Evolutionary conservation across 2,113 vertebrate genomes (phyloP).

Genomic region (Mastomys coucha): DNA sequence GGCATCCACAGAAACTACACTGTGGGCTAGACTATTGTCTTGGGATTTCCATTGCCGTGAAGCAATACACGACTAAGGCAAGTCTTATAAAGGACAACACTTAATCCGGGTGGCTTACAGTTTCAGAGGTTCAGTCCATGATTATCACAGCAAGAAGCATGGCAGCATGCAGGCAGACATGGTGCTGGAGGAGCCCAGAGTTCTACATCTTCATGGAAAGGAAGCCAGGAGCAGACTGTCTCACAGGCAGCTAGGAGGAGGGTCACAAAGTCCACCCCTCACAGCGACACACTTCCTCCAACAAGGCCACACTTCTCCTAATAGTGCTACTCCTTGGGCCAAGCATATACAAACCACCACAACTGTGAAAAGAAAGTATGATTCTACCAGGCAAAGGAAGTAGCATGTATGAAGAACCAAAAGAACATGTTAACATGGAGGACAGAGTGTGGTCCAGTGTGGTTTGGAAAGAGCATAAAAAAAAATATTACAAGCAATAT

Average conservation of each 20-base stretch:
- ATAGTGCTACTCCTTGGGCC: too few relatives aligned
- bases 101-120: background rate
- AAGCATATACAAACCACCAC: too few relatives aligned
- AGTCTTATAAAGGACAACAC: background rate
- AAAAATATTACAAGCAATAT: background rate
- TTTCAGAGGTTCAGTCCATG: background rate
- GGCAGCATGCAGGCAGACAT: background rate
- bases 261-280: too few relatives aligned
- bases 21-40: background rate
- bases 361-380: background rate
- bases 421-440: background rate
- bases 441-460: background rate
- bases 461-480: background rate
- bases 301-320: too few relatives aligned
- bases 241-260: too few relatives aligned
- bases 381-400: slow-evolving; percentile 20
- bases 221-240: too few relatives aligned
- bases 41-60: too few relatives aligned
- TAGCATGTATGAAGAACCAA: background rate
- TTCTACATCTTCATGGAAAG: too few relatives aligned
- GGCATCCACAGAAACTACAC: background rate
- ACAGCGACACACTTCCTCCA: too few relatives aligned
- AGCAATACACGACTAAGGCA: background rate
- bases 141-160: background rate
- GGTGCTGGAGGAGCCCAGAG: background rate